Evolutionary conservation across 2,113 vertebrate genomes (phyloP).

Genomic region (Pygathrix nemaeus): DNA sequence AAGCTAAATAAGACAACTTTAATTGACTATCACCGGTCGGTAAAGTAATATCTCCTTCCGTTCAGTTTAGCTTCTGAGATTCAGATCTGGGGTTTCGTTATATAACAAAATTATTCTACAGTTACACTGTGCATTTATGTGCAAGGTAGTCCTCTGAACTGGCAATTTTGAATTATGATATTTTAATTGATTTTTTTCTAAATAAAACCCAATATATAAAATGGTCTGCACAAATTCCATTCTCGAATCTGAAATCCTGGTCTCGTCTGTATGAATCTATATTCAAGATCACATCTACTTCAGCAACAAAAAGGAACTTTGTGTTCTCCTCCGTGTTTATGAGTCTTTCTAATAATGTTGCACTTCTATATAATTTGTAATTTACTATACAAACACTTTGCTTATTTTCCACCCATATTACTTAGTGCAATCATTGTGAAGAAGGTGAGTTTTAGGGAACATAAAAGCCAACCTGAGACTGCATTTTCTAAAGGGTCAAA

Average conservation of each 20-base stretch:
- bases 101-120: neutral
- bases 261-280: neutral
- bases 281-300: neutral
- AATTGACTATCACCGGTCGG: neutral
- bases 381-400: neutral
- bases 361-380: neutral
- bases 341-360: neutral
- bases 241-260: neutral
- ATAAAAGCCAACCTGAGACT: neutral
- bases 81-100: neutral
- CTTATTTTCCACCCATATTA: neutral
- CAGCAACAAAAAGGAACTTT: neutral
- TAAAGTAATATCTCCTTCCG: neutral
- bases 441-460: neutral
- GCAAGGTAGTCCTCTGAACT: neutral
- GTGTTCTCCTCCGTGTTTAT: neutral
- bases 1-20: neutral
- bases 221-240: neutral
- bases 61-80: neutral
- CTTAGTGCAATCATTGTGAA: neutral
- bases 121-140: neutral
- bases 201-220: neutral
- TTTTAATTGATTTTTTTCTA: neutral
- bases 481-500: neutral
- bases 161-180: too few relatives aligned